A percentile compares a stretch with the other conserved stretches of the same genome.
These are phyloP conservation scores for Ibycter americanus DNA, from an alignment of 2,797 vertebrate genomes.

Conservation along the genomic window DNA sequence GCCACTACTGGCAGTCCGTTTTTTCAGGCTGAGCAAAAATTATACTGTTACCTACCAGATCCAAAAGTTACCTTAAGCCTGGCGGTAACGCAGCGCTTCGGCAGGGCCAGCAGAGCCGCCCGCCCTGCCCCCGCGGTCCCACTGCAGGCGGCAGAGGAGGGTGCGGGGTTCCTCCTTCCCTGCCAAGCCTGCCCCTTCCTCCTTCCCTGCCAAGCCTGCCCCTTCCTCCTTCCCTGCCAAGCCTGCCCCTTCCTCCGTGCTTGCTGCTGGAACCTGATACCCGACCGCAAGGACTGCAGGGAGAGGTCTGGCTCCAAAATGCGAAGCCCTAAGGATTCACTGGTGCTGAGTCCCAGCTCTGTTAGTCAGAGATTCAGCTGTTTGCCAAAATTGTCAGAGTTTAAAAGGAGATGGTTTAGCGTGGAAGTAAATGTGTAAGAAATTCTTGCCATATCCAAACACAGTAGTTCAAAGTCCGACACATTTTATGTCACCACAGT, in stretches of 20 bases:
- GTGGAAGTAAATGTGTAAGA: neutral
- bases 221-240: neutral
- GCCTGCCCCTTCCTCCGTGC: neutral
- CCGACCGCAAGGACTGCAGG: neutral
- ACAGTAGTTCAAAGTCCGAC: neutral
- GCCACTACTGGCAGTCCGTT: neutral
- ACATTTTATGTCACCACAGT: neutral
- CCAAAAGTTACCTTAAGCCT: neutral
- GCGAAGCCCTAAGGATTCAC: neutral
- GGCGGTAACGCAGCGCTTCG: neutral
- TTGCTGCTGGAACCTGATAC: neutral
- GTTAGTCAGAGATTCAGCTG: neutral
- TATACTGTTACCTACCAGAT: neutral
- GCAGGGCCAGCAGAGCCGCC: neutral
- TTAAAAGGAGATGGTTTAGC: neutral
- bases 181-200: neutral
- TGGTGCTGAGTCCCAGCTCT: neutral
- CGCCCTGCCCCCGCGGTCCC: rapidly evolving
- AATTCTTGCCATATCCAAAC: neutral
- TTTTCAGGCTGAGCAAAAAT: neutral
- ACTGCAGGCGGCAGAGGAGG: neutral
- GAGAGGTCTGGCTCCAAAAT: neutral
- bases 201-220: neutral
- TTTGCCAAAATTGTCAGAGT: neutral
- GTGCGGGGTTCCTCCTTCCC: neutral